Percentiles rank a stretch among this genome's conserved stretches.
Evolutionary conservation across 2,888 invertebrate species (phyloP).

Genomic region (Netelia melanura): DNA sequence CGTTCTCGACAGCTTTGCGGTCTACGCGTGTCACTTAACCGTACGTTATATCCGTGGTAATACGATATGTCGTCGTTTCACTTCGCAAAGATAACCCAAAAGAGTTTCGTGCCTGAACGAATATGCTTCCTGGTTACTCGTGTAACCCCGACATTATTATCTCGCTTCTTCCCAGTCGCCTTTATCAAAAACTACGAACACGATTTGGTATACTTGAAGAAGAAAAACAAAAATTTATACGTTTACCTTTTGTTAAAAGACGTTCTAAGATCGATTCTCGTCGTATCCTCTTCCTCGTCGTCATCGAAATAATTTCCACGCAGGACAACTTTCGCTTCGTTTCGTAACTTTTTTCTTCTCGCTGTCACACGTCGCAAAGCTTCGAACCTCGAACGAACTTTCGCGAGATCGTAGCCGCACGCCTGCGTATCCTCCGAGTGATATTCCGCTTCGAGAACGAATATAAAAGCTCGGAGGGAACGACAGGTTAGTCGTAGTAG

Average conservation of each 20-base stretch:
- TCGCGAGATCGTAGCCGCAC: constrained; percentile 73
- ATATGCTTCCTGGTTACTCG: constrained; percentile 63
- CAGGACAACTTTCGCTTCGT: constrained; percentile 63
- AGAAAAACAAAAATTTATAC: background rate
- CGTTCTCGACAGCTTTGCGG: constrained; percentile 23
- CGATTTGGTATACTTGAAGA: background rate
- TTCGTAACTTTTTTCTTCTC: constrained; percentile 19
- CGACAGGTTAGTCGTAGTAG: constrained; percentile 80
- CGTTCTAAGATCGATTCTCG: constrained; percentile 76
- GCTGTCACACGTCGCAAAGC: constrained; percentile 6
- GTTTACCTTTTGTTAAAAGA: constrained; percentile 80
- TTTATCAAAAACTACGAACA: constrained; percentile 1
- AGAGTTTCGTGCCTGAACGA: background rate
- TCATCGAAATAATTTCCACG: constrained; percentile 77
- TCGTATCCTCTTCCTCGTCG: constrained; percentile 71
- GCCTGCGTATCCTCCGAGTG: constrained; percentile 73
- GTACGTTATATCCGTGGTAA: constrained; percentile 37
- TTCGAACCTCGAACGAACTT: constrained; percentile 43
- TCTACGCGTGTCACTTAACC: constrained; percentile 9
- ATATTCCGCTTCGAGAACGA: constrained; percentile 81
- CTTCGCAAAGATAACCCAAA: background rate
- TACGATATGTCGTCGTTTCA: constrained; percentile 42
- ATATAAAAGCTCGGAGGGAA: constrained; percentile 80
- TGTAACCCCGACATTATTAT: constrained; percentile 45
- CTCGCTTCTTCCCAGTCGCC: background rate